Evolutionary conservation across 1,140 invertebrate species (phyloP), one percentile per base, ranked within the genome.

Genomic region (Drosophila pachea): DNA sequence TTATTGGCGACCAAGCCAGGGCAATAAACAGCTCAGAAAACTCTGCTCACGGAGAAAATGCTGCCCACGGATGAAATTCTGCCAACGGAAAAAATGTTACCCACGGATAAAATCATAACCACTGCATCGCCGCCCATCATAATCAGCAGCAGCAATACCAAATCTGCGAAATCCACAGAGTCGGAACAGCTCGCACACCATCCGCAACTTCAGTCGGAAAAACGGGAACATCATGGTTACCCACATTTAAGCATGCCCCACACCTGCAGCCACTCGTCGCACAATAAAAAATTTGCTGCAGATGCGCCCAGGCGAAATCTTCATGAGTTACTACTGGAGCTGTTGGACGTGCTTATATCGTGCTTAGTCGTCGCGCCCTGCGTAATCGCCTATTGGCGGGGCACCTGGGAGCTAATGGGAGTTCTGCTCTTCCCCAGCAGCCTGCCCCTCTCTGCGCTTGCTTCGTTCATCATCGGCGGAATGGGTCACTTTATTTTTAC

Each of bases 331-430:
- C 89, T 94, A 5, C 90, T 95, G 14, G 92, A 92, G 9, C 77
- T 94, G 47, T 88, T 95, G 43, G 95, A 97, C 87, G 91, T 91
- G 9, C 75, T 94, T 11, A 92, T 97, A 76, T 94, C 95, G 5
- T 92, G 93, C 47, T 79, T 92, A 0, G 90, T 97, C 8, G 92
- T 95, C 5, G 93, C 94, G 0, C 95, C 95, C 7, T 92, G 94
- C 7, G 95, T 96, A 2, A 94, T 97, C 7, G 92, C 93, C 48
- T 97, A 96, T 86, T 97, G 95, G 95, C 91, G 95, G 32, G 95
- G 95, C 53, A 95, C 94, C 32, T 97, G 95, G 95, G 92, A 93
- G 45, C 91, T 97, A 12, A 93, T 95, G 91, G 94, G 94, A 66
- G 79, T 92, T 32, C 94, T 94, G 86, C 90, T 96, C 22, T 92